phyloP scores from a whole-genome alignment of 2,113 vertebrate genomes.

The Aldabrachelys gigantea region DNA sequence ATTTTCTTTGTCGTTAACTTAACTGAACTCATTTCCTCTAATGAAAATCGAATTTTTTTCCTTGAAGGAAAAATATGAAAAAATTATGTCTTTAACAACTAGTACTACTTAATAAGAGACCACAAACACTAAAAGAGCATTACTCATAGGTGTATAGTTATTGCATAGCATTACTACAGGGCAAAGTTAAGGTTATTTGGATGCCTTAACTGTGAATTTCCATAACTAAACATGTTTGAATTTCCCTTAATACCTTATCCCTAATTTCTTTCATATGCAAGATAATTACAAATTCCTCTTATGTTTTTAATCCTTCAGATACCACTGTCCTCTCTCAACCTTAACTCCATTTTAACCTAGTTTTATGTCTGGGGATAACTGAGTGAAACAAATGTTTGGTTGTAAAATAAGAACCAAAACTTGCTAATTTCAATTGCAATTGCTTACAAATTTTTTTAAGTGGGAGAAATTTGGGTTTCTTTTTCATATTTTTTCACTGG shows the following conservation, averaged over 20 bases:
- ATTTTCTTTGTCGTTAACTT: neutral
- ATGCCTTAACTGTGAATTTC: neutral
- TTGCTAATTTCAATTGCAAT: constrained; percentile 1
- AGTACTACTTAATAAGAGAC: neutral
- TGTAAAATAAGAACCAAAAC: constrained; percentile 4
- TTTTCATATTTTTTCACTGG: too few species aligned
- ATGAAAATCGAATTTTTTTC: neutral
- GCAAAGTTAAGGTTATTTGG: neutral
- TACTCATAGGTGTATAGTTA: neutral
- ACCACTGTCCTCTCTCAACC: neutral
- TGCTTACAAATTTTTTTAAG: neutral
- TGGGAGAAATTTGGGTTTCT: neutral
- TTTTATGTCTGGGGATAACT: neutral
- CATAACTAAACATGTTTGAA: neutral
- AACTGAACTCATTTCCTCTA: neutral
- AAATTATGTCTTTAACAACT: neutral
- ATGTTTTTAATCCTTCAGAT: neutral
- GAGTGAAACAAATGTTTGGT: neutral
- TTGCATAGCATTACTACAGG: neutral
- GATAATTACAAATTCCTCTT: neutral
- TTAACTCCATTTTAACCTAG: neutral
- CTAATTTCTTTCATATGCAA: neutral
- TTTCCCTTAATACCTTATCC: neutral
- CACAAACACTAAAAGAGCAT: neutral
- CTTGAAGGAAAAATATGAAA: neutral